Evolutionary conservation across 2,888 invertebrate species (phyloP), one percentile per base, ranked within the genome.

Genomic region (Noctua comes): DNA sequence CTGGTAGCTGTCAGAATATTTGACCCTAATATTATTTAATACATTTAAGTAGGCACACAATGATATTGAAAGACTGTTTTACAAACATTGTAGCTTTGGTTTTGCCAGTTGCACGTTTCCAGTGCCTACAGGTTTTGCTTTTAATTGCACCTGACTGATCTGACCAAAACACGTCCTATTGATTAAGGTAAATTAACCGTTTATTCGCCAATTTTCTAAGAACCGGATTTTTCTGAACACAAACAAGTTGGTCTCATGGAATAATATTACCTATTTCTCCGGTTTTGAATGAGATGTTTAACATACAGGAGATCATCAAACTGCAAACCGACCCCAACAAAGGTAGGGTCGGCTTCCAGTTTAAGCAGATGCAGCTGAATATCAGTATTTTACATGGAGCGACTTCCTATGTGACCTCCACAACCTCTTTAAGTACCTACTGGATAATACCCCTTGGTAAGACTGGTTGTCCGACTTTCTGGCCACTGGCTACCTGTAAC

Each of bases 191-290:
- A 80, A 74, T 87, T 73, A 85, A 73, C 46, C 59, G 68, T 72
- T 85, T 84, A 87, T 80, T 77, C 70, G 64, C n/a, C 36, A 79
- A 79, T 79, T 79, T 73, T 73, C 21, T 21, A 6, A 59, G 46
- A 77, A 77, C 87, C 77, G 77, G 85, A 77, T 80, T 68, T 43
- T 43, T 43, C 43, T n/a, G 6, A 66, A 66, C 40, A 13, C 40
- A 43, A 66, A 43, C 24, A 8, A 27, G 0, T 46, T 10, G 3
- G 0, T 8, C 31, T 31, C 62, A 36, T 64, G 31, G 11, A 64
- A 64, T 59, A 59, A 59, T 64, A 21, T 64, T 36, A 64, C 4
- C 36, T 36, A 64, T 36, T 21, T 64, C 21, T 21, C 62, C 5
- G 21, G 31, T 21, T 64, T 36, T 64, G 27, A 27, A 27, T 59